These are phyloP conservation scores for Megalonaias nervosa DNA, from an alignment of 1,140 invertebrate species.

Conservation along the genomic window DNA sequence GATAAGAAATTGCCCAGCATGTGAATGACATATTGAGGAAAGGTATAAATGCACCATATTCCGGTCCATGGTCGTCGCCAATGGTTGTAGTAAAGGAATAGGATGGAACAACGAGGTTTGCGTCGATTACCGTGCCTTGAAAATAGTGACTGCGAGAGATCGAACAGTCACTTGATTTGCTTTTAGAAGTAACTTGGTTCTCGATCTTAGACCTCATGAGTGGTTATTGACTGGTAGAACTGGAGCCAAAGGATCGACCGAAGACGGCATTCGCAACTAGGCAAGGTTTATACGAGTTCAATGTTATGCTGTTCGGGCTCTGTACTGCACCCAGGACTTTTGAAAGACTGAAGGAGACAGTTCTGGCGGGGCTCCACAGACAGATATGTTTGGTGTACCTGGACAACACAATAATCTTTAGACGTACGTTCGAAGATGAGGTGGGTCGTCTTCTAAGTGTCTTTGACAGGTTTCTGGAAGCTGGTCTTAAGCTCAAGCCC, in stretches of 20 bases:
- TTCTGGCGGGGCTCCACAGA: conserved; percentile 31
- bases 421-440: not conserved
- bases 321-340: conserved; percentile 38
- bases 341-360: no score
- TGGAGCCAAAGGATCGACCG: conserved; percentile 8
- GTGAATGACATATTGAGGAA: conserved; percentile 32
- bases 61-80: conserved; percentile 47
- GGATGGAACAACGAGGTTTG: conserved; percentile 68
- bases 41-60: conserved; percentile 47
- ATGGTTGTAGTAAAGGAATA: conserved; percentile 72
- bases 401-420: conserved; percentile 30
- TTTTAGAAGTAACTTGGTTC: conserved; percentile 1
- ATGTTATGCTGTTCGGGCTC: not conserved
- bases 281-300: conserved; percentile 9
- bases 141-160: conserved; percentile 55
- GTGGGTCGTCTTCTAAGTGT: not conserved
- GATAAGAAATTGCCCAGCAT: conserved; percentile 27
- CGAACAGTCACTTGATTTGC: conserved; percentile 4
- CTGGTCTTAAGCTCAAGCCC: conserved; percentile 11
- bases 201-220: not conserved
- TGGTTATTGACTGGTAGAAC: conserved; percentile 4
- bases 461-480: not conserved
- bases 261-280: conserved; percentile 49
- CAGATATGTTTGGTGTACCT: conserved; percentile 29
- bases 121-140: conserved; percentile 72